phyloP scores from a whole-genome alignment of 2,113 vertebrate genomes.

The Passer montanus region DNA sequence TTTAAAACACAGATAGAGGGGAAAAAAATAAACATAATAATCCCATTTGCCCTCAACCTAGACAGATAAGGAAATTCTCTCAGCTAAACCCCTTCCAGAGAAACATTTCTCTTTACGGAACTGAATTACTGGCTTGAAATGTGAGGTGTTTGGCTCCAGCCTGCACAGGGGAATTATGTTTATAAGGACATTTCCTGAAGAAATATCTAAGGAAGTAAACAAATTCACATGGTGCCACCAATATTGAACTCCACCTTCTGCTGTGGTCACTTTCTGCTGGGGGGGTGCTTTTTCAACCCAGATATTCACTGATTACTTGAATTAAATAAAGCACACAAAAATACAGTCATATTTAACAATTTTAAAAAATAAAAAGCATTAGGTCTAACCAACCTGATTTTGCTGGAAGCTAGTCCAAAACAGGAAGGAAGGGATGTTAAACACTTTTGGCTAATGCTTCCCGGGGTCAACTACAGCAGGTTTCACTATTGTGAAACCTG shows the following conservation, averaged over 20 bases:
- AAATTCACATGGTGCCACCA: background rate
- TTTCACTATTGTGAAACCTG: background rate
- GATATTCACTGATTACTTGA: background rate
- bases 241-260: background rate
- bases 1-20: background rate
- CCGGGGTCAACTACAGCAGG: background rate
- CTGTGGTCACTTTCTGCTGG: fast-evolving
- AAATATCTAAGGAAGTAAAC: constrained; percentile 8
- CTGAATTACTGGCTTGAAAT: background rate
- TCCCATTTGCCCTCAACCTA: background rate
- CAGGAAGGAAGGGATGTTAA: background rate
- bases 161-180: background rate
- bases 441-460: background rate
- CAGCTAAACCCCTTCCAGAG: background rate
- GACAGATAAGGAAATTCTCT: background rate
- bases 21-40: background rate
- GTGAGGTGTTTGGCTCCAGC: background rate
- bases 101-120: background rate
- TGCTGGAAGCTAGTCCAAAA: background rate
- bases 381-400: background rate
- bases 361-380: background rate
- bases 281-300: background rate
- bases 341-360: background rate
- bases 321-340: background rate
- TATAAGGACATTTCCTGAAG: constrained; percentile 4